Conservation (phyloP, 2,113 vertebrate genomes). For the Mola mola region DNA sequence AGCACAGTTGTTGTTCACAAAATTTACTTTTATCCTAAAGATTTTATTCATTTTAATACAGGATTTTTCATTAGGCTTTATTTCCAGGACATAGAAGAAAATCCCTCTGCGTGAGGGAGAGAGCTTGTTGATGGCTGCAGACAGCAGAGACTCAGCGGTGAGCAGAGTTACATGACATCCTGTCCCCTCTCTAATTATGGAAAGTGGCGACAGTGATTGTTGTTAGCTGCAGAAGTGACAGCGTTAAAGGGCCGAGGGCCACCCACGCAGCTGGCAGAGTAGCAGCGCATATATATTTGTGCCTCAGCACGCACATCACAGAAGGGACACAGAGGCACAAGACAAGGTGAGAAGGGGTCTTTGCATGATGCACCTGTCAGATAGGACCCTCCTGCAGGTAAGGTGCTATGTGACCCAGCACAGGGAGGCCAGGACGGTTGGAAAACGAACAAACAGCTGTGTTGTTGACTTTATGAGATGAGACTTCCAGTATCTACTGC, state of each 20-base stretch:
- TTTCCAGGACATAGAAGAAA: no score
- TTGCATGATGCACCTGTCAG: slow-evolving; percentile 54
- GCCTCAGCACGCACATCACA: slow-evolving; percentile 36
- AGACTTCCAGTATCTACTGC: no score
- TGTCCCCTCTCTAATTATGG: slow-evolving; percentile 45
- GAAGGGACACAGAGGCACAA: no score
- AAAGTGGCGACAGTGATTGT: slow-evolving; percentile 36
- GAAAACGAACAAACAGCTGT: slow-evolving; percentile 45
- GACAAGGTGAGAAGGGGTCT: slow-evolving; percentile 63
- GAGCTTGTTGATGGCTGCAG: slow-evolving; percentile 28
- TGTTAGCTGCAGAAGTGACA: slow-evolving; percentile 45
- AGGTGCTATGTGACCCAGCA: slow-evolving; percentile 37
- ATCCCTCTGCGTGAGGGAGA: slow-evolving; percentile 8
- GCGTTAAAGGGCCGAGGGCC: slow-evolving; percentile 41
- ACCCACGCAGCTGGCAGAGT: slow-evolving; percentile 44
- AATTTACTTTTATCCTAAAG: no score
- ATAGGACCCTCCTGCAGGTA: slow-evolving; percentile 44
- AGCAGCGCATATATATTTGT: slow-evolving; percentile 46
- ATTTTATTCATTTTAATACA: no score
- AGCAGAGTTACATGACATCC: slow-evolving; percentile 37
- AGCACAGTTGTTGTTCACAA: no score
- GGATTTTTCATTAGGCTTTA: no score
- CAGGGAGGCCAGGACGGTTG: slow-evolving; percentile 29
- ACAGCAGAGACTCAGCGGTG: slow-evolving; percentile 11
- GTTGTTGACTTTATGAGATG: slow-evolving; percentile 22